These are phyloP conservation scores for Diarsia rubi DNA, from an alignment of 2,888 invertebrate genomes.

Conservation along the genomic window DNA sequence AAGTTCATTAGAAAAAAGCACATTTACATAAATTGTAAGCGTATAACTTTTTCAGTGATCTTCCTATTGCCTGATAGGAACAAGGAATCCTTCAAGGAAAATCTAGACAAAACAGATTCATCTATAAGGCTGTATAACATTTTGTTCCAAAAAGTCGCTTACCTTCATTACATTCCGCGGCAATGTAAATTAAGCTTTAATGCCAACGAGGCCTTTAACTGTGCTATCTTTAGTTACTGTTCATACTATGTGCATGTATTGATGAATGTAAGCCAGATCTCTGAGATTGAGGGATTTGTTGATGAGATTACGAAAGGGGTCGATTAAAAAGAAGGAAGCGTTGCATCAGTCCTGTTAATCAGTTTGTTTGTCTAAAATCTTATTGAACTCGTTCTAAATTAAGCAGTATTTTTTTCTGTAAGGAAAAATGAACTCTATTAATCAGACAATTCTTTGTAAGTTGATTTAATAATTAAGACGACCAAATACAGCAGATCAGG, in stretches of 20 bases:
- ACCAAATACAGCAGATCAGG: conserved; percentile 5
- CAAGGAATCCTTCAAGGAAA: not conserved
- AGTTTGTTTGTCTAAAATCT: conserved; percentile 36
- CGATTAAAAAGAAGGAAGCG: conserved; percentile 10
- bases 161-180: not conserved
- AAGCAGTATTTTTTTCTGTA: not conserved
- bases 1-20: not conserved
- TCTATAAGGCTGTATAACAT: not conserved
- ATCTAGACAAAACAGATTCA: not conserved
- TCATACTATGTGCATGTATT: conserved; percentile 29
- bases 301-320: conserved; percentile 32
- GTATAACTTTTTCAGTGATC: not conserved
- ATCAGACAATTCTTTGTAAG: conserved; percentile 1
- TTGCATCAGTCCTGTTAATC: conserved; percentile 40
- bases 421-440: conserved; percentile 6
- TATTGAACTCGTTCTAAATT: conserved; percentile 35
- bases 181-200: conserved; percentile 1
- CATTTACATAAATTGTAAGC: not conserved
- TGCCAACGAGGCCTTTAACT: conserved; percentile 50
- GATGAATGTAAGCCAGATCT: conserved; percentile 52
- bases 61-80: no score
- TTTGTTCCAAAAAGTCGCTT: not conserved
- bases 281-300: conserved; percentile 39
- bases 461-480: conserved; percentile 6
- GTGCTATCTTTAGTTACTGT: conserved; percentile 46